Evolutionary conservation across 1,140 invertebrate genomes (phyloP).

Genomic region (Scaptodrosophila lebanonensis): DNA sequence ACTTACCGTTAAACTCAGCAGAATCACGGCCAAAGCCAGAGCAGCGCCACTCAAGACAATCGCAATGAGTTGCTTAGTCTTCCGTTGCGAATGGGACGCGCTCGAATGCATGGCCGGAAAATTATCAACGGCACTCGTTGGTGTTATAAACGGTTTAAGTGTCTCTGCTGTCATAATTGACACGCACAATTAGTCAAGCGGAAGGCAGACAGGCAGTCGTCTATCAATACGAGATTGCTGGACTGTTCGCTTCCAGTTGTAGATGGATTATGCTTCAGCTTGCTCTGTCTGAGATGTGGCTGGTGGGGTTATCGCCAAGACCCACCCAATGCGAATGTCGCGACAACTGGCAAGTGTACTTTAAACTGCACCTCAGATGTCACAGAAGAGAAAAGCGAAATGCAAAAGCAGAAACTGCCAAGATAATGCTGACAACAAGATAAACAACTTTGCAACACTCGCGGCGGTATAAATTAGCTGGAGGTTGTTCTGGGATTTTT

Average conservation of each 20-base stretch:
- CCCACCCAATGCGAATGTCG: conserved; percentile 5
- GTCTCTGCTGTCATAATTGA: conserved; percentile 75
- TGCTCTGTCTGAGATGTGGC: not conserved
- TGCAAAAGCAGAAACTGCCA: not conserved
- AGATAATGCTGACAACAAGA: conserved; percentile 7
- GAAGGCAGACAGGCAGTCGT: conserved; percentile 1
- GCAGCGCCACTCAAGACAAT: conserved; percentile 41
- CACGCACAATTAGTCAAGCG: conserved; percentile 19
- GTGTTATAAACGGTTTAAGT: conserved; percentile 73
- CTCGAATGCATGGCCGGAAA: conserved; percentile 51
- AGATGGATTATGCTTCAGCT: not conserved
- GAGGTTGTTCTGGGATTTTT: too few relatives aligned
- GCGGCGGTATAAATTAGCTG: conserved; percentile 20
- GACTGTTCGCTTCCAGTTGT: too few relatives aligned
- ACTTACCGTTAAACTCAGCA: conserved; percentile 63
- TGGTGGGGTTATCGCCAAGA: too few relatives aligned
- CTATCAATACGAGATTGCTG: not conserved
- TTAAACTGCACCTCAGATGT: conserved; percentile 2
- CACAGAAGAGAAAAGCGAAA: too few relatives aligned
- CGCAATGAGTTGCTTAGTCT: conserved; percentile 39
- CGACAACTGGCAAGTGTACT: conserved; percentile 19
- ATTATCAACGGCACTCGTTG: conserved; percentile 52
- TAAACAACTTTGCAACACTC: conserved; percentile 14
- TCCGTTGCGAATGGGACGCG: conserved; percentile 39
- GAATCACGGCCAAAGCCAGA: conserved; percentile 34